Evolutionary conservation across 2,888 invertebrate genomes (phyloP).

Genomic region (Torymus auratus): DNA sequence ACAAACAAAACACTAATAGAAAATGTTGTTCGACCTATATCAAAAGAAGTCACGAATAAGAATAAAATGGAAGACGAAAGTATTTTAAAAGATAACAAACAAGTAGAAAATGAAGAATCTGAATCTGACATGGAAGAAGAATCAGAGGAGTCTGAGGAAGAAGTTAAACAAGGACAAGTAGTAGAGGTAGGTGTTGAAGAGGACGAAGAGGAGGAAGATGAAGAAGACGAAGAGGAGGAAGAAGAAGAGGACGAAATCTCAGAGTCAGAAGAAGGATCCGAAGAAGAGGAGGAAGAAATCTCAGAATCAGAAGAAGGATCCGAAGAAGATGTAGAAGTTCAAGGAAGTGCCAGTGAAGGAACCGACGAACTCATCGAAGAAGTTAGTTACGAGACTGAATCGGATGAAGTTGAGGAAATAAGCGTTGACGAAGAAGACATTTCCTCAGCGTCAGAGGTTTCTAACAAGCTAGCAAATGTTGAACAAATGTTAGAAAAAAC

Average conservation of each 20-base stretch:
- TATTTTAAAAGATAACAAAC: slow-evolving; percentile 1
- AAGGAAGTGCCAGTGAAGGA: slow-evolving; percentile 23
- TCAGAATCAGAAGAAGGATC: slow-evolving; percentile 13
- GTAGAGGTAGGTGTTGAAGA: slow-evolving; percentile 60
- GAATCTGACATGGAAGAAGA: not conserved
- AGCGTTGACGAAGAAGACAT: slow-evolving; percentile 45
- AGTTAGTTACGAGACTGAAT: slow-evolving; percentile 23
- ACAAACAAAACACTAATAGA: too few relatives aligned
- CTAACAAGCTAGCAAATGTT: slow-evolving; percentile 63
- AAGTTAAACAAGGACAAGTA: slow-evolving; percentile 66
- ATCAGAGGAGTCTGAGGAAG: slow-evolving; percentile 2
- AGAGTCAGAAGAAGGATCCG: slow-evolving; percentile 36
- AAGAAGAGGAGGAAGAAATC: slow-evolving; percentile 58
- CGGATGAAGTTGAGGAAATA: slow-evolving; percentile 51
- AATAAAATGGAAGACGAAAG: not conserved
- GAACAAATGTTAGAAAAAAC: slow-evolving; percentile 72
- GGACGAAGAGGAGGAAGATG: slow-evolving; percentile 65
- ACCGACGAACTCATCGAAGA: slow-evolving; percentile 61
- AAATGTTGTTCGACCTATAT: too few relatives aligned
- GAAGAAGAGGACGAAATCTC: slow-evolving; percentile 52
- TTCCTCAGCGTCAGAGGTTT: slow-evolving; percentile 49
- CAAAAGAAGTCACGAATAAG: not conserved
- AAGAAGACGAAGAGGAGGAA: slow-evolving; percentile 58
- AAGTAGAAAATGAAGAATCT: slow-evolving; percentile 48
- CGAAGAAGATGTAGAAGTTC: slow-evolving; percentile 70